These are phyloP conservation scores for Cyphomyrus plagiostoma DNA, from an alignment of 2,113 vertebrate species.

Conservation along the genomic window DNA sequence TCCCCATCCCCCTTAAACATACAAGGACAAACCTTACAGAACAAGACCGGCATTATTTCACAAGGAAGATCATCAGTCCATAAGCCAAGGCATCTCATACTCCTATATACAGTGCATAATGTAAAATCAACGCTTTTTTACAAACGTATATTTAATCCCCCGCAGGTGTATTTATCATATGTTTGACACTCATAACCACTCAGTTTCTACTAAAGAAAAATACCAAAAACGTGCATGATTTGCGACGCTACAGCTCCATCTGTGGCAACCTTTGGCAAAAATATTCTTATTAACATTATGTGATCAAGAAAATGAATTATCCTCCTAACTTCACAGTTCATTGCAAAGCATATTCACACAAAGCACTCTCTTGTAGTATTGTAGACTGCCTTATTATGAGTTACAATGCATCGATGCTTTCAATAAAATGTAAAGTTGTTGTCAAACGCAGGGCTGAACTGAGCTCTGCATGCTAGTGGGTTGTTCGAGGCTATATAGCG, in stretches of 20 bases:
- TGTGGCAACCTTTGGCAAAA: not conserved
- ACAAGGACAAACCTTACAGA: slow-evolving; percentile 7
- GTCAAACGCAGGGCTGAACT: not conserved
- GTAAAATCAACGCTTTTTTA: not conserved
- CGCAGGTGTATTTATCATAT: slow-evolving; percentile 4
- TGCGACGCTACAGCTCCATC: not conserved
- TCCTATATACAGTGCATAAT: not conserved
- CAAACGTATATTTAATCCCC: not conserved
- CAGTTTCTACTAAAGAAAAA: not conserved
- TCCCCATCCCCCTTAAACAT: slow-evolving; percentile 20
- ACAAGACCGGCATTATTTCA: slow-evolving; percentile 22
- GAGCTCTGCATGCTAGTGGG: not conserved
- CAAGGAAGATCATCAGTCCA: not conserved
- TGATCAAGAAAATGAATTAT: not conserved
- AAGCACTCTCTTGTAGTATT: not conserved
- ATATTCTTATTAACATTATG: not conserved
- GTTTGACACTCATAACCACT: not conserved
- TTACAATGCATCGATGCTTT: not conserved
- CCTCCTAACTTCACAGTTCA: not conserved
- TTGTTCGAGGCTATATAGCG: not conserved
- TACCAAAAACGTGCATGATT: not conserved
- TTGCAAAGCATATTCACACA: not conserved
- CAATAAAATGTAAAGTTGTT: not conserved
- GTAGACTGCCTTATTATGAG: not conserved
- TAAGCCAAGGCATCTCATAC: not conserved